Base-by-base conservation (phyloP, 2,888 invertebrate species). In the Trilocha varians region DNA sequence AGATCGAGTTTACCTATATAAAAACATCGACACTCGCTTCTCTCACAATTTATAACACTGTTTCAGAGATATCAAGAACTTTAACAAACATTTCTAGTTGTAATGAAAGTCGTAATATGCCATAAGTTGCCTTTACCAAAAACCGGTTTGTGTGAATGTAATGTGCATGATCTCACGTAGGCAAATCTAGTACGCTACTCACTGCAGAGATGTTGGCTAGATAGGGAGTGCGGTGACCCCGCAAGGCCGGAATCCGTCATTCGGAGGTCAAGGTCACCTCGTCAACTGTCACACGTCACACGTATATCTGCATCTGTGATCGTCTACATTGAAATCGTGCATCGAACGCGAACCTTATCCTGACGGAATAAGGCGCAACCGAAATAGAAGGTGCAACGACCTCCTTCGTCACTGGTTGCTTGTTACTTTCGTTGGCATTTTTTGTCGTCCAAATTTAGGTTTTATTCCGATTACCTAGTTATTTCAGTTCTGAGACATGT, bases 181-280 rank as follows among this genome's bases (percentile, higher is more conserved):
- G n/a, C n/a, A 13, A 36, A 14, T 34, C n/a, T 16, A 18, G 18
- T 38, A 41, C 36, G 11, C 34, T 16, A 32, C 41, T 43, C 52
- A 51, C 48, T 55, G 50, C 56, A 57, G 53, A 57, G 59, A 63
- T 61, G 67, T 62, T 57, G 57, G 59, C 66, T 71, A 71, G 71
- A 73, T 69, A 62, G 55, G 57, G 52, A 64, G 70, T 69, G 73
- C 77, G 65, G 56, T 66, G 80, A 79, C 78, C 82, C 65, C 72
- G 62, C 84, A 85, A 85, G 84, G 84, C 79, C 83, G 80, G 71
- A 71, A 82, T 80, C 71, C 75, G 80, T 85, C 83, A 84, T 77
- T 64, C 67, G 62, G 57, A 62, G 78, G 79, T 78, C 83, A 84
- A 83, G 84, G 84, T 73, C 76, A 76, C 74, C 62, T 63, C 66